These are phyloP conservation scores for Oriolus oriolus DNA, from an alignment of 2,113 vertebrate genomes.

Conservation along the genomic window DNA sequence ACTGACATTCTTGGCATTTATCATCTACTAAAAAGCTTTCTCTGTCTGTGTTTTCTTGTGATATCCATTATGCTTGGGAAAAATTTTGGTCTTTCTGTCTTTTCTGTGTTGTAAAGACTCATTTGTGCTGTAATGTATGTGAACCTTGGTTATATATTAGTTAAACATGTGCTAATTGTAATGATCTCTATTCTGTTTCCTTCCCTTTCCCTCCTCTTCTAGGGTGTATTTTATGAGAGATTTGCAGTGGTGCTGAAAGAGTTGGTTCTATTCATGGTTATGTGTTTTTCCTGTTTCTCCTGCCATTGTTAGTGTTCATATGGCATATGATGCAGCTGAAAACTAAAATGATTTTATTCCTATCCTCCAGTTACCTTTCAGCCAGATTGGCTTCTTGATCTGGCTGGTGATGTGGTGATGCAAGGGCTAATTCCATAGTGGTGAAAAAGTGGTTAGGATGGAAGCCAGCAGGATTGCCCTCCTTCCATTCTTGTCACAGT, in stretches of 20 bases:
- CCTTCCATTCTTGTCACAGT: background rate
- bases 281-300: background rate
- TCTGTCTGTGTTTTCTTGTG: background rate
- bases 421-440: background rate
- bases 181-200: background rate
- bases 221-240: background rate
- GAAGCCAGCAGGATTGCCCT: fast-evolving
- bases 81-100: background rate
- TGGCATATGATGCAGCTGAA: background rate
- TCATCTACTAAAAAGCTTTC: background rate
- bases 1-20: background rate
- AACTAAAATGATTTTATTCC: background rate
- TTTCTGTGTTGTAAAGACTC: background rate
- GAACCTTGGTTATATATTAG: background rate
- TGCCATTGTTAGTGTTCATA: background rate
- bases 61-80: background rate
- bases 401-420: background rate
- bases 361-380: background rate
- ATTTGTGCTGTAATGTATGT: background rate
- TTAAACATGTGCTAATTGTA: background rate
- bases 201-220: background rate
- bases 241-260: background rate
- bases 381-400: background rate
- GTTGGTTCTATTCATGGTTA: background rate
- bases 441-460: background rate